Evolutionary conservation across 2,113 vertebrate genomes (phyloP).

Genomic region (Typhlomys cinereus): DNA sequence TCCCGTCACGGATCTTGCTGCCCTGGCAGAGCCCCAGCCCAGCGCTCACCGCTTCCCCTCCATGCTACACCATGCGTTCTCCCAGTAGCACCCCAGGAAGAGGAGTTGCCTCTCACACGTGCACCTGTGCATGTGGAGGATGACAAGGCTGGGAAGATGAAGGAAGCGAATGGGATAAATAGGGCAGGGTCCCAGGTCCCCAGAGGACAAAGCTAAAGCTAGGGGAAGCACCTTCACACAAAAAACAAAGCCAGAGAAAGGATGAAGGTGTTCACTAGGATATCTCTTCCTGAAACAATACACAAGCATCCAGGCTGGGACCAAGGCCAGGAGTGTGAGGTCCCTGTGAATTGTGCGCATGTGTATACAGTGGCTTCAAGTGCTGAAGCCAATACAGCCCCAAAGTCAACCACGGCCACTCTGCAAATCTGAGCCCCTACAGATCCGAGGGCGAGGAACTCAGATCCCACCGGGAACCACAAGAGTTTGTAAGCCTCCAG

Average conservation of each 20-base stretch:
- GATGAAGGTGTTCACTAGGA: background rate
- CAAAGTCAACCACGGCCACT: background rate
- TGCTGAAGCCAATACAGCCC: background rate
- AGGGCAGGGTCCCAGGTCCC: background rate
- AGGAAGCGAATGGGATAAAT: background rate
- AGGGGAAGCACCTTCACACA: background rate
- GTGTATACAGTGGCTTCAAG: background rate
- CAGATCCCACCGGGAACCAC: background rate
- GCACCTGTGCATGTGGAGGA: background rate
- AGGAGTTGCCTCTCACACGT: fast-evolving
- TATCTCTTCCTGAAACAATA: background rate
- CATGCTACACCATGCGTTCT: too few relatives aligned
- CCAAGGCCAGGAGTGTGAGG: background rate
- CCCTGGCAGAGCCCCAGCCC: background rate
- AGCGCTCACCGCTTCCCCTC: background rate
- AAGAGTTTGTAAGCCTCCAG: background rate
- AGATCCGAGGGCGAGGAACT: background rate
- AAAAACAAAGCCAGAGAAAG: background rate
- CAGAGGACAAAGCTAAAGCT: background rate
- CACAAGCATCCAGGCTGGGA: background rate
- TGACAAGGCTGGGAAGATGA: background rate
- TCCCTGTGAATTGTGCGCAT: background rate
- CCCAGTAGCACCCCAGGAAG: background rate
- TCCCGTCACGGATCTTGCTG: background rate
- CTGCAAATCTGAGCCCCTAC: background rate